Base-by-base conservation (phyloP, 2,888 invertebrate species). In the Exephanes ischioxanthus region DNA sequence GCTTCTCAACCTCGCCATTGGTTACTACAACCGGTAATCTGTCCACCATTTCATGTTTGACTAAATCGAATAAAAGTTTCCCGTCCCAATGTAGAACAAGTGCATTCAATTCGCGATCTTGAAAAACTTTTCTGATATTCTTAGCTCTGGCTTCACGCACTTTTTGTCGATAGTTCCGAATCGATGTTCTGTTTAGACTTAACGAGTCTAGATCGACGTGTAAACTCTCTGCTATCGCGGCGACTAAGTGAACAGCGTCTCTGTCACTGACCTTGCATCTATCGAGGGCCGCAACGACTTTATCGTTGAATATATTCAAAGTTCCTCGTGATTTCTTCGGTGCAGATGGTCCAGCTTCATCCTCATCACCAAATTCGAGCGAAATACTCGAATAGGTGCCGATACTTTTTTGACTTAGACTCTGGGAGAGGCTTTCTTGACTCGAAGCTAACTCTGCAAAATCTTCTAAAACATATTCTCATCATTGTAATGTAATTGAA, bases 81-180 rank as follows among this genome's bases (percentile, higher is more conserved):
- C 88, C 88, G 86, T 91, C 89, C 90, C 90, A 91, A 76, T 91
- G 90, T 22, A 89, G 67, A 76, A 87, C 83, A 26, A 86, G 53
- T 70, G 82, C 82, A 63, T 88, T 81, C 19, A 87, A 73, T 37
- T 86, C 83, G n/a, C 75, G 37, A 37, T 63, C 63, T 68, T 81
- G 30, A 78, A 90, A 87, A 55, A 68, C 71, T 71, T 79, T 63
- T 79, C 81, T 86, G 16, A 89, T 83, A 67, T 88, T 61, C 19
- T 63, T 61, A 51, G 86, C 82, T 68, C 75, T 67, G 67, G 76
- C 80, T 84, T 83, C 76, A 79, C 86, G 86, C 19, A 87, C 70
- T 68, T 73, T 41, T 80, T 86, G 55, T 55, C 87, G 82, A 70
- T 71, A 76, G 9, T 78, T 73, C 83, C 86, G 84, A 80, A 89